A percentile compares a stretch with the other conserved stretches of the same genome.
Evolutionary conservation across 2,797 vertebrate genomes (phyloP).

Genomic region (Malacoraja senta): DNA sequence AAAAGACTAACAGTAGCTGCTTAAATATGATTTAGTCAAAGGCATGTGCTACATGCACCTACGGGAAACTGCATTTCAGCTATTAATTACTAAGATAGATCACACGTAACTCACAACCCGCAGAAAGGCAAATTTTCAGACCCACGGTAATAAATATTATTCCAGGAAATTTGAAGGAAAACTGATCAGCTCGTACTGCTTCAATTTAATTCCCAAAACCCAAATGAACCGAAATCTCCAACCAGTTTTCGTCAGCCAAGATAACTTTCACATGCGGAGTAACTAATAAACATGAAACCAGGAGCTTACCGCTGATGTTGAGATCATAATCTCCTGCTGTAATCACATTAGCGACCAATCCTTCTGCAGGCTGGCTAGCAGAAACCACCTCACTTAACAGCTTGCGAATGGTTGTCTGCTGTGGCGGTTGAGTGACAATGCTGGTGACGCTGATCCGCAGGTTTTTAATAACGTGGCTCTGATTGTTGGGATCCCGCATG

Average conservation of each 20-base stretch:
- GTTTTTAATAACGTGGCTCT: slow-evolving; percentile 87
- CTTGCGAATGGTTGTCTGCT: slow-evolving; percentile 59
- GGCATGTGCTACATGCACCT: neutral
- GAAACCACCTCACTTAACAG: slow-evolving; percentile 80
- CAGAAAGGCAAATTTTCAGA: neutral
- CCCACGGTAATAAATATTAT: neutral
- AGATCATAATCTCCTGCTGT: slow-evolving; percentile 90
- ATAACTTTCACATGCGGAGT: neutral
- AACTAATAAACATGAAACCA: slow-evolving; percentile 30
- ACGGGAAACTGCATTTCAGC: neutral
- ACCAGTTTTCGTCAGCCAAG: neutral
- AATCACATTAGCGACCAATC: slow-evolving; percentile 72
- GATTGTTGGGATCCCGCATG: slow-evolving; percentile 93
- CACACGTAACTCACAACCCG: neutral
- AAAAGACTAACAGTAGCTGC: neutral
- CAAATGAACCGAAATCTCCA: neutral
- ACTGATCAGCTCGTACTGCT: neutral
- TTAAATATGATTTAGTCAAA: neutral
- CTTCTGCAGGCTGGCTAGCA: slow-evolving; percentile 81
- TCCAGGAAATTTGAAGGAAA: neutral
- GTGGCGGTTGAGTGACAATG: slow-evolving; percentile 67
- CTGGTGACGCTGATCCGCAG: slow-evolving; percentile 85
- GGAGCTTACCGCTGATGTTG: slow-evolving; percentile 81
- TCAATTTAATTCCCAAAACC: neutral
- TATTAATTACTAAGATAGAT: neutral